A percentile compares a stretch with the other conserved stretches of the same genome.
These are phyloP conservation scores for Temnopleurus reevesii DNA, from an alignment of 53 echinoderm and acorn worm genomes.

Conservation along the genomic window DNA sequence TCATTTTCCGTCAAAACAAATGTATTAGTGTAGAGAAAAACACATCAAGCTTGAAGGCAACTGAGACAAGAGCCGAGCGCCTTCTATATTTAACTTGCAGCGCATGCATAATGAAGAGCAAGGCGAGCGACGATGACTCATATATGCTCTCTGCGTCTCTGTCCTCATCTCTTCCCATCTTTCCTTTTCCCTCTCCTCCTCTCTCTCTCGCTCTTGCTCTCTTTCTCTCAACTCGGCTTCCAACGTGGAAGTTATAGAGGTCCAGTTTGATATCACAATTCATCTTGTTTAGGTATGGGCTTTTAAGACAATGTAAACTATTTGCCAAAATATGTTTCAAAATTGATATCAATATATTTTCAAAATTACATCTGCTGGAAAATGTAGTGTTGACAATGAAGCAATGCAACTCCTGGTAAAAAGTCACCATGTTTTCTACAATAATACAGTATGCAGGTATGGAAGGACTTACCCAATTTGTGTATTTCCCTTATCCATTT, in stretches of 20 bases:
- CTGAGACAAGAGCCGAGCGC: not conserved
- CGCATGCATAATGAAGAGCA: constrained; percentile 48
- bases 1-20: constrained; percentile 23
- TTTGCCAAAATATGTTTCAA: no score
- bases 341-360: no score
- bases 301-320: no score
- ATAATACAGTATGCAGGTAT: no score
- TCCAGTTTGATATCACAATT: not conserved
- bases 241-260: constrained; percentile 8
- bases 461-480: no score
- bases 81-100: constrained; percentile 31
- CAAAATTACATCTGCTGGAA: no score
- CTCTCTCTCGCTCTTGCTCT: not conserved
- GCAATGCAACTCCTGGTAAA: no score
- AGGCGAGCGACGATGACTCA: not conserved
- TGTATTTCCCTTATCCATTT: no score
- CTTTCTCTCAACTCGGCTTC: not conserved
- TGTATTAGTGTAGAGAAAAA: constrained; percentile 21
- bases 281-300: no score
- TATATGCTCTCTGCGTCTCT: constrained; percentile 13
- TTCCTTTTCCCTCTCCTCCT: not conserved
- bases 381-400: no score
- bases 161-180: not conserved
- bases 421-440: no score
- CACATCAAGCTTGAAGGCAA: constrained; percentile 7